Conservation (phyloP, 1,140 invertebrate species). For the Zaprionus taronus region DNA sequence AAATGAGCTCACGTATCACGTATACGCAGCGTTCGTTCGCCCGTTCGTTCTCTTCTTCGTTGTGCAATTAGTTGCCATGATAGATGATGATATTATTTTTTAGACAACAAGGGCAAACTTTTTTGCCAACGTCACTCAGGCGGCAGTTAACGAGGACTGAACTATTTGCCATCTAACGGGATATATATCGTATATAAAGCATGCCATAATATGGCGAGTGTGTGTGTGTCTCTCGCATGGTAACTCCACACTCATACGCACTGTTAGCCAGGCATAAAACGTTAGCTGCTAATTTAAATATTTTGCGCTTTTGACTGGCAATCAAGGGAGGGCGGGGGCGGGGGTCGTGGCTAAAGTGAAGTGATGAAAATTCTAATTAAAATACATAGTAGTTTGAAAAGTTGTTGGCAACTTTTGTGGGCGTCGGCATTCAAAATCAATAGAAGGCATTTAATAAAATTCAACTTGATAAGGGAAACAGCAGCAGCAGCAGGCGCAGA, state of each 20-base stretch:
- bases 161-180: slow-evolving; percentile 22
- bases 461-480: slow-evolving; percentile 56
- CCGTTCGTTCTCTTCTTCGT: neutral
- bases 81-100: slow-evolving; percentile 45
- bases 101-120: slow-evolving; percentile 41
- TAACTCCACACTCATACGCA: slow-evolving; percentile 38
- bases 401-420: slow-evolving; percentile 63
- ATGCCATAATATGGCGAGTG: neutral
- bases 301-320: slow-evolving; percentile 53
- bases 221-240: neutral
- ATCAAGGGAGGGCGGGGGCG: neutral
- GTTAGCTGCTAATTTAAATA: slow-evolving; percentile 73
- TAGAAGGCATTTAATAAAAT: slow-evolving; percentile 76
- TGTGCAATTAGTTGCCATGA: slow-evolving; percentile 65
- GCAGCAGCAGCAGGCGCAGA: slow-evolving; percentile 1
- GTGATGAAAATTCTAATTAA: slow-evolving; percentile 67
- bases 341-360: neutral
- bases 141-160: slow-evolving; percentile 19
- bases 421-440: slow-evolving; percentile 66
- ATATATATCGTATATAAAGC: slow-evolving; percentile 17
- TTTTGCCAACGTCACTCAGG: slow-evolving; percentile 29
- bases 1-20: slow-evolving; percentile 53
- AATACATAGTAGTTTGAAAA: slow-evolving; percentile 64
- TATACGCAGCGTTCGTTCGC: slow-evolving; percentile 43
- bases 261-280: slow-evolving; percentile 55